Base-by-base conservation (phyloP, 2,888 invertebrate genomes). In the Ceriagrion tenellum region DNA sequence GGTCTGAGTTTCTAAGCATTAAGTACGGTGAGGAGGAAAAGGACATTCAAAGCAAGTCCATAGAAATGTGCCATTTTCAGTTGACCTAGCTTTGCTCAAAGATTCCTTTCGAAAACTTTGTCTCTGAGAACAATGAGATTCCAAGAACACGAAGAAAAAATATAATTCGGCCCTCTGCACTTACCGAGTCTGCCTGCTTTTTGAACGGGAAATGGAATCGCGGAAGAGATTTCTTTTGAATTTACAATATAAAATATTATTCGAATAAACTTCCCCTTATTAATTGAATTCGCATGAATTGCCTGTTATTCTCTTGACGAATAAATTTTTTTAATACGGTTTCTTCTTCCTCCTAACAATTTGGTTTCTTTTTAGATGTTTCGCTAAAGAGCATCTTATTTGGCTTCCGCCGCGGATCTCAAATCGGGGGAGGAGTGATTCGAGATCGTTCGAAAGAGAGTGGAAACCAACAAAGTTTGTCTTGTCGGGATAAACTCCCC, bases 241-340 rank as follows among this genome's bases (percentile, higher is more conserved):
- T 47, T 47, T 8, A 47, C 2, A 47, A 47, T 47, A 8, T 88
- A 47, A 69, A 69, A 69, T 69, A 10, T n/a, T 26, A 26, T 26
- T n/a, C 69, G 12, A 47, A 47, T 47, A 47, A 47, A 47, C 47
- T 47, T 26, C 12, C 69, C 3, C 69, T 69, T 8, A 6, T 20
- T 88, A 47, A 88, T 88, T 88, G 88, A 88, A 88, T 88, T 88
- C 47, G 88, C 18, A 40, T 88, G 88, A 88, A 88, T 88, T 88
- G 20, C 88, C 26, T 88, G 88, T 88, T 88, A 47, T 88, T 88
- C 47, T 40, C 88, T 16, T 88, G n/a, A 20, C 23, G 88, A 40
- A 18, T n/a, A n/a, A 20, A 16, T 16, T 26, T 40, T 88, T 47
- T 47, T 47, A 47, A 23, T 47, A 88, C 20, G 88, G 88, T 47